phyloP scores from a whole-genome alignment of 53 echinoderm and acorn worm genomes.

The Temnopleurus reevesii region DNA sequence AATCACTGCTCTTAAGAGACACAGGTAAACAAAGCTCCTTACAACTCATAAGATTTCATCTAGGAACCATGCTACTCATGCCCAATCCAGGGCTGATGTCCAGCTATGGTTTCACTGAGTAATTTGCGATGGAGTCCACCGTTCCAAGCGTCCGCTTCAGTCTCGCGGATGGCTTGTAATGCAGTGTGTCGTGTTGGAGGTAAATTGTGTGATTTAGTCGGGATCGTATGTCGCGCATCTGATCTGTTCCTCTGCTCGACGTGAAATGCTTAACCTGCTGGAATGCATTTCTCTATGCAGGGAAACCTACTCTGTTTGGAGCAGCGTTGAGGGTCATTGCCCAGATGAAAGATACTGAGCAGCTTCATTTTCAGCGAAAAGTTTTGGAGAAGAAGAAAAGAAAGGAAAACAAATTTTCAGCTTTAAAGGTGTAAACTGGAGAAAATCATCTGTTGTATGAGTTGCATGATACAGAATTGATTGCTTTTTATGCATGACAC shows the following conservation, averaged over 20 bases:
- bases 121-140: conserved; percentile 32
- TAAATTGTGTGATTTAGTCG: conserved; percentile 47
- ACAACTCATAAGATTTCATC: not conserved
- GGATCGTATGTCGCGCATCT: conserved; percentile 27
- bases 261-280: not conserved
- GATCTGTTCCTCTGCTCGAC: conserved; percentile 2
- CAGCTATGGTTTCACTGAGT: conserved; percentile 14
- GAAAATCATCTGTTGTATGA: no score
- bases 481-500: no score
- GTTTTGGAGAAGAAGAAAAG: not conserved
- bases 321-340: conserved; percentile 22
- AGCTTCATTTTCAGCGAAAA: not conserved
- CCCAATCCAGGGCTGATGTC: not conserved
- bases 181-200: conserved; percentile 36
- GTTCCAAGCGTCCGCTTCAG: not conserved
- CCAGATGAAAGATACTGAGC: not conserved
- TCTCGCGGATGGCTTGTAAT: not conserved
- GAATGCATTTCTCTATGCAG: conserved; percentile 10
- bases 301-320: conserved; percentile 2
- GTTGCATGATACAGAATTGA: no score
- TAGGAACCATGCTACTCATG: not conserved
- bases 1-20: conserved; percentile 1
- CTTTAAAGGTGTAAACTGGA: no score
- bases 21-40: conserved; percentile 3
- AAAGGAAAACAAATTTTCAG: not conserved